Evolutionary conservation across 2,113 vertebrate genomes (phyloP).

Genomic region (Lamprotornis superbus): DNA sequence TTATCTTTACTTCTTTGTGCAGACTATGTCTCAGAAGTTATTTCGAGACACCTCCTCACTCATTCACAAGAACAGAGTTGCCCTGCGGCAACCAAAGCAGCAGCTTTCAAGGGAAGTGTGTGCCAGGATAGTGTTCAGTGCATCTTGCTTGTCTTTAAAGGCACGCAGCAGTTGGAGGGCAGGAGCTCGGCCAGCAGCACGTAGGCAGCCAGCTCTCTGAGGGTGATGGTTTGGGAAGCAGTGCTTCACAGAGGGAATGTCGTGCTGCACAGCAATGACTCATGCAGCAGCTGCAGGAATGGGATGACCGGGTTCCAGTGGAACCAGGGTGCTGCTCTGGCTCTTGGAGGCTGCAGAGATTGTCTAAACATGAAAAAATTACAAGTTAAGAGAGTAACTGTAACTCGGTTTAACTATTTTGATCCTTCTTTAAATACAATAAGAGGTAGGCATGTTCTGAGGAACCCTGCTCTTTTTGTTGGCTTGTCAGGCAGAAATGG

Average conservation of each 20-base stretch:
- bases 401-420: not conserved
- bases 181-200: not conserved
- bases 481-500: not conserved
- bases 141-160: not conserved
- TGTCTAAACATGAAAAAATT: not conserved
- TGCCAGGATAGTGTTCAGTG: not conserved
- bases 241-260: not conserved
- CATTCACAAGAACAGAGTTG: not conserved
- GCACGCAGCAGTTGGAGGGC: not conserved
- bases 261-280: not conserved
- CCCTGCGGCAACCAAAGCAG: not conserved
- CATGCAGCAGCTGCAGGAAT: not conserved
- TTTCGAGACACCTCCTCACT: not conserved
- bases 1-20: not conserved
- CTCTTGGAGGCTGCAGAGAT: not conserved
- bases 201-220: not conserved
- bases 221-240: slow-evolving; percentile 16
- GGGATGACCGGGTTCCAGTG: not conserved
- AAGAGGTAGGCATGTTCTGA: not conserved
- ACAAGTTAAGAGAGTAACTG: not conserved
- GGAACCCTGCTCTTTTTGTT: not conserved
- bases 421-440: not conserved
- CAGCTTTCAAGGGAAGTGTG: not conserved
- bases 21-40: not conserved
- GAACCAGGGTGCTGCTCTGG: not conserved